These are phyloP conservation scores for Didymodactylos carnosus DNA, from an alignment of 2,888 invertebrate genomes.

Conservation along the genomic window DNA sequence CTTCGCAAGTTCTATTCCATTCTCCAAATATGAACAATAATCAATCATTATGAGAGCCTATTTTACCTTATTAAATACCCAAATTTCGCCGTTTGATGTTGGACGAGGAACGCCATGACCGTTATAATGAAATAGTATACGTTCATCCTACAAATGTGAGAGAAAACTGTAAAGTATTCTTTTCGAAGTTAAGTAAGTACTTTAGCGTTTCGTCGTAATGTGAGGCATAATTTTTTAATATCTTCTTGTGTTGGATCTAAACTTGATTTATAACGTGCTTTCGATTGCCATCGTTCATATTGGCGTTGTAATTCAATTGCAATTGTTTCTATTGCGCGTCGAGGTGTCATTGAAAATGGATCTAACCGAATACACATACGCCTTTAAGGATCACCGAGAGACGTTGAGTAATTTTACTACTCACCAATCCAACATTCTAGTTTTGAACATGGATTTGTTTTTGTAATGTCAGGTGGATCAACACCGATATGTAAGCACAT, in stretches of 20 bases:
- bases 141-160: constrained; percentile 47
- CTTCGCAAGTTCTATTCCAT: too few relatives aligned
- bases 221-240: constrained; percentile 83
- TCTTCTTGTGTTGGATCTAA: constrained; percentile 93
- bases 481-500: constrained; percentile 96
- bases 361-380: constrained; percentile 25
- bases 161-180: background rate
- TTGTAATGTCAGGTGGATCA: constrained; percentile 91
- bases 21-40: too few relatives aligned
- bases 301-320: constrained; percentile 75
- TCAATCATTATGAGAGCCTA: too few relatives aligned
- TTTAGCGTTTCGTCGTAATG: constrained; percentile 80
- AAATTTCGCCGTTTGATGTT: constrained; percentile 89
- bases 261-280: constrained; percentile 79
- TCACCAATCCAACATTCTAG: constrained; percentile 89
- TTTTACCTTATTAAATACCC: constrained; percentile 99
- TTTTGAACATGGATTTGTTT: constrained; percentile 83
- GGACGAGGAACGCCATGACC: constrained; percentile 97
- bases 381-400: background rate
- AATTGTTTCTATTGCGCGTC: constrained; percentile 75
- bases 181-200: constrained; percentile 17
- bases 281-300: constrained; percentile 94
- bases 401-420: constrained; percentile 16
- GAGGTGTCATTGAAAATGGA: constrained; percentile 64
- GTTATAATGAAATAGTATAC: constrained; percentile 95